Base-by-base conservation (phyloP, 2,113 vertebrate genomes). In the Coptodon rendalli region DNA sequence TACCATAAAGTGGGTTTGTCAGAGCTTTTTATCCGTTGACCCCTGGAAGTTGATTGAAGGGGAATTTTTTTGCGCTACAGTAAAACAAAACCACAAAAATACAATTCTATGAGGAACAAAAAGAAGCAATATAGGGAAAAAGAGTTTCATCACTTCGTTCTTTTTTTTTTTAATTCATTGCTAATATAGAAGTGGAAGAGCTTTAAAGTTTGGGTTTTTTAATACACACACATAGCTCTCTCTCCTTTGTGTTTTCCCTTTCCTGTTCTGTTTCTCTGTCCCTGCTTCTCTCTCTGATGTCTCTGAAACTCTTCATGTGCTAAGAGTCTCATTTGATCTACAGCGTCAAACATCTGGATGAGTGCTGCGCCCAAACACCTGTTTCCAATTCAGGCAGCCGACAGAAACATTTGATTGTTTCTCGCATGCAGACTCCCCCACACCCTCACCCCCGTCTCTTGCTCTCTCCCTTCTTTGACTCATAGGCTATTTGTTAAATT, bases 351-450 rank as follows among this genome's bases (percentile, higher is more conserved):
- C 93, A 96, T 93, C 94, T 97, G 96, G 84, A 85, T 82, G 53
- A 36, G 85, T 81, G 93, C 85, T 92, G 85, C 81, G 11, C 85
- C 57, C 4, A 86, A 78, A 93, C 96, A 97, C 96, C 96, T 97
- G 97, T 89, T 95, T 97, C 94, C 92, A 96, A 97, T 97, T 93
- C 91, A 56, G 59, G 19, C 91, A 84, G 87, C 87, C 94, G 90
- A 95, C 95, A 94, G 90, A 95, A 95, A 93, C 90, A 88, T 93
- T 95, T 89, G 90, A 91, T 87, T 94, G 88, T 93, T 94, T 94
- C 85, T 81, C 34, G 87, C 88, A 95, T 90, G 84, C 82, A 92
- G 83, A 90, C 78, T 56, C 83, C 85, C 54, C 79, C 22, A 63
- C 17, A 1, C 11, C 16, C 27, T 57, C n/a, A 8, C 9, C 13